These are phyloP conservation scores for Microplitis demolitor DNA, from an alignment of 1,140 invertebrate species.

Conservation along the genomic window DNA sequence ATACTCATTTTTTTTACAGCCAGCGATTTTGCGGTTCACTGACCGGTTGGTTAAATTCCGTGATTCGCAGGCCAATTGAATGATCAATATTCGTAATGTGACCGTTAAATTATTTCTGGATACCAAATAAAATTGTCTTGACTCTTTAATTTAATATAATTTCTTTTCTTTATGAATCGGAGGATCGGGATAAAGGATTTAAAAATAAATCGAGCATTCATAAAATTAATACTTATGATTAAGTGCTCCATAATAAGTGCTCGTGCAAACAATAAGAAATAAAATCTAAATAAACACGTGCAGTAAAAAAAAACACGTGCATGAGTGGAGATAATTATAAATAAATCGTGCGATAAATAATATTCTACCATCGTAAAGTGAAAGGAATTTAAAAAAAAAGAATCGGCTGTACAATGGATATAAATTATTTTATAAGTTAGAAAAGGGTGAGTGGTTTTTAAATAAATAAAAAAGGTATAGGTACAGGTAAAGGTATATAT, in stretches of 20 bases:
- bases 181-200: neutral
- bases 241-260: neutral
- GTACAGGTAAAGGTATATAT: neutral
- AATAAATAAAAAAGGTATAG: neutral
- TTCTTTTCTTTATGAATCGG: neutral
- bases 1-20: too few relatives aligned
- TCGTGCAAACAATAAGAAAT: neutral
- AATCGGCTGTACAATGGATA: too few relatives aligned
- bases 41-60: neutral
- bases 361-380: too few relatives aligned
- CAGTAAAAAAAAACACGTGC: neutral
- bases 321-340: neutral
- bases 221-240: neutral
- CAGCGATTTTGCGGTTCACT: neutral
- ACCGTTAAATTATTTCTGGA: conserved; percentile 1
- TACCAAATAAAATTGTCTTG: neutral
- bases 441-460: too few relatives aligned
- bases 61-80: neutral
- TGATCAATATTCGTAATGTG: conserved; percentile 15
- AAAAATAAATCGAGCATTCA: neutral
- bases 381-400: too few relatives aligned
- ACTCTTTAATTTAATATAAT: neutral
- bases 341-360: neutral
- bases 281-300: neutral
- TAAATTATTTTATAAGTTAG: too few relatives aligned